These are phyloP conservation scores for Eristalis intricaria DNA, from an alignment of 2,888 invertebrate genomes.

Conservation along the genomic window DNA sequence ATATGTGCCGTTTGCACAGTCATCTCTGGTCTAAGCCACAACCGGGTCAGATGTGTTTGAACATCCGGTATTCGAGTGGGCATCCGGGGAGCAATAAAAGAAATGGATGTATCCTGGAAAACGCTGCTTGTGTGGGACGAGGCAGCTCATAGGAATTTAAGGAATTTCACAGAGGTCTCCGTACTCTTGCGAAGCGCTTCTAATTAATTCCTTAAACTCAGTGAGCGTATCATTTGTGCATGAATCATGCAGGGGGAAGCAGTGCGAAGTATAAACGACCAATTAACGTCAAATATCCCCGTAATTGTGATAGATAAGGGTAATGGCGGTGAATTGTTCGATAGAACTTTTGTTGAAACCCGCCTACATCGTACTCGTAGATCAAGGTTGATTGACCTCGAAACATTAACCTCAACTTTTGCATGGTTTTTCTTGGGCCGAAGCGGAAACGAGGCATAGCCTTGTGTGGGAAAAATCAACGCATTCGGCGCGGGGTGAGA, in stretches of 20 bases:
- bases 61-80: neutral
- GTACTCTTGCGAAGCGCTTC: neutral
- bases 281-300: neutral
- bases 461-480: neutral
- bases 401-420: neutral
- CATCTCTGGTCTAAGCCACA: neutral
- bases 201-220: neutral
- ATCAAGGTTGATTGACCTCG: neutral
- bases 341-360: neutral
- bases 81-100: neutral
- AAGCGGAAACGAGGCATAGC: neutral
- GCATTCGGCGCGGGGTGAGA: neutral
- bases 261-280: neutral
- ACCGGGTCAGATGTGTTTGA: neutral
- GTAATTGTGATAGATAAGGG: neutral
- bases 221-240: neutral
- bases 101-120: neutral
- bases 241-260: neutral
- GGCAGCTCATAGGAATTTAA: neutral
- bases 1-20: neutral
- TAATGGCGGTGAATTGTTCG: neutral
- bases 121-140: neutral
- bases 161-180: neutral
- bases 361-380: neutral
- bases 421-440: neutral